Base-by-base conservation (phyloP, 1,140 invertebrate species). In the Lethrus apterus region DNA sequence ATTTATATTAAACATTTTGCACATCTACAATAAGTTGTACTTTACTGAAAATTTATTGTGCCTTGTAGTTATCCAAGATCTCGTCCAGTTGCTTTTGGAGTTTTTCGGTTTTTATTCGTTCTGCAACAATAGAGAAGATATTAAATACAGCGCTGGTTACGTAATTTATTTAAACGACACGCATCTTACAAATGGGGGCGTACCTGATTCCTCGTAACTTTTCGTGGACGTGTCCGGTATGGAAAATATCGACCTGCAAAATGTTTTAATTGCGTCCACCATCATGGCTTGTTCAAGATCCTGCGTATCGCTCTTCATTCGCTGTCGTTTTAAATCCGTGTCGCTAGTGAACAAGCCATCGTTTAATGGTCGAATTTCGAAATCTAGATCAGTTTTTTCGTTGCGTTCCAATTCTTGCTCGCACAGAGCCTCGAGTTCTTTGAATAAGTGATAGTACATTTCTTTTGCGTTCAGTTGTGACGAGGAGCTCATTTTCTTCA, bases 131-230 rank as follows among this genome's bases (percentile, higher is more conserved):
- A 8, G 1, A 42, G 0, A 14, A 11, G n/a, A 7, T 42, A 1
- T n/a, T 1, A 26, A 4, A 21, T 20, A 23, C 7, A 29, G 29
- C 5, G 17, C 17, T 42, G 17, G 13, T 13, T n/a, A 26, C 23
- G 23, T n/a, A 26, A 7, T 26, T 26, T 26, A n/a, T 26, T 26
- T 26, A 5, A 26, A 7, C n/a, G 5, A 7, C 5, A 20, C 9
- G 2, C 17, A 9, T 2, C 13, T 15, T 10, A 20, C 24, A 21
- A 33, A 23, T n/a, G n/a, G 29, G 11, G 0, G 21, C 15, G 4
- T 42, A 42, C 40, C 40, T 42, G 24, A 26, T 15, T 42, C 40
- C 14, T 42, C 40, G 24, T 42, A 42, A 13, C 18, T 21, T 15
- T 11, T 17, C 3, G 40, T 17, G 24, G 40, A 42, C 9, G 19